Percentiles rank a stretch among this genome's conserved stretches.
phyloP scores from a whole-genome alignment of 64 coral and sea anemone species.

The Catalaphyllia jardinei region DNA sequence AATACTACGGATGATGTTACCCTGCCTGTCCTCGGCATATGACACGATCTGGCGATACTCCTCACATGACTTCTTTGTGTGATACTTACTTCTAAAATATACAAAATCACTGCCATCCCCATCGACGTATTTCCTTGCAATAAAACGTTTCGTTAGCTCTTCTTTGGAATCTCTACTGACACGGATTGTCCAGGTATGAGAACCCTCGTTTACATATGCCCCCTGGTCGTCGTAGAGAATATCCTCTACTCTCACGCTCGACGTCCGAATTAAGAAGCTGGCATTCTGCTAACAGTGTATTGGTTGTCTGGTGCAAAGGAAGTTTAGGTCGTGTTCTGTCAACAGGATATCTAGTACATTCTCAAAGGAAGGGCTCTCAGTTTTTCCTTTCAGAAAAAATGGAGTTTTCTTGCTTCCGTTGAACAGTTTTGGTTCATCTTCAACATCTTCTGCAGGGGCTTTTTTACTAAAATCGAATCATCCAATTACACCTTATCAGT shows the following conservation, averaged over 20 bases:
- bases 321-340: slow-evolving; percentile 40
- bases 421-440: background rate
- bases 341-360: slow-evolving; percentile 60
- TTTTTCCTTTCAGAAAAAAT: slow-evolving; percentile 63
- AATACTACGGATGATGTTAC: background rate
- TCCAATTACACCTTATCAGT: background rate
- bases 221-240: slow-evolving; percentile 67
- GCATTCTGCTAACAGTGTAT: slow-evolving; percentile 65
- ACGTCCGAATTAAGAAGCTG: slow-evolving; percentile 54
- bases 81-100: slow-evolving; percentile 41
- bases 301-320: slow-evolving; percentile 55
- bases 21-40: slow-evolving; percentile 32
- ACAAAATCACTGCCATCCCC: background rate
- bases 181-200: slow-evolving; percentile 43
- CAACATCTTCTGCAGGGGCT: background rate
- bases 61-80: slow-evolving; percentile 50
- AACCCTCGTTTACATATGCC: slow-evolving; percentile 56
- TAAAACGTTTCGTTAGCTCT: slow-evolving; percentile 18
- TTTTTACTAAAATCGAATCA: background rate
- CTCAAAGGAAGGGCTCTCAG: slow-evolving; percentile 53
- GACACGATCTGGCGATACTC: slow-evolving; percentile 59
- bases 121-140: slow-evolving; percentile 24
- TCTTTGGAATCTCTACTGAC: slow-evolving; percentile 17
- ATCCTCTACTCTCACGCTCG: slow-evolving; percentile 53
- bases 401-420: slow-evolving; percentile 49